phyloP scores from a whole-genome alignment of 2,888 invertebrate genomes.

The Xylocampa areola region DNA sequence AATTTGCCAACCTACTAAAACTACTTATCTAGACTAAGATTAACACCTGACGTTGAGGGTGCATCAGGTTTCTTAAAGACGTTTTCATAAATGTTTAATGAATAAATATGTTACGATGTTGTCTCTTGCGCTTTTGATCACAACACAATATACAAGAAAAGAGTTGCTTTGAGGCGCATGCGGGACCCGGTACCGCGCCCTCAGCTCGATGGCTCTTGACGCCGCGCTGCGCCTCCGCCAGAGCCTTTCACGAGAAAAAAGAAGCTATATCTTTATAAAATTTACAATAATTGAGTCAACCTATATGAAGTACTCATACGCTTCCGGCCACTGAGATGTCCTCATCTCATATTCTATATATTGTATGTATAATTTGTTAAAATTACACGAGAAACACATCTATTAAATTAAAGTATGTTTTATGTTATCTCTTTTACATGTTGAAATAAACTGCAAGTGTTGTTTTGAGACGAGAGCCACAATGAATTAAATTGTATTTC shows the following conservation, averaged over 20 bases:
- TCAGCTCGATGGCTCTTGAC: conserved; percentile 83
- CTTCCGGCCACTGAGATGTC: not conserved
- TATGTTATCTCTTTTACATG: conserved; percentile 15
- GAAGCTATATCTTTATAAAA: conserved; percentile 54
- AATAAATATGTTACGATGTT: conserved; percentile 37
- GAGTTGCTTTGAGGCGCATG: conserved; percentile 81
- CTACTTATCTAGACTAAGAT: too few relatives aligned
- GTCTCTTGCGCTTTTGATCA: conserved; percentile 78
- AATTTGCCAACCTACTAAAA: too few relatives aligned
- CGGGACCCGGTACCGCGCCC: conserved; percentile 73
- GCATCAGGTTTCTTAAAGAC: too few relatives aligned
- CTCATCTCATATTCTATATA: conserved; percentile 12
- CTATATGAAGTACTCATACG: conserved; percentile 9
- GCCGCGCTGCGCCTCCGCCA: conserved; percentile 75
- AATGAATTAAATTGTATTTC: conserved; percentile 65
- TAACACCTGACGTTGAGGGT: too few relatives aligned
- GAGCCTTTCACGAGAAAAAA: conserved; percentile 77
- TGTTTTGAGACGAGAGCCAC: conserved; percentile 45
- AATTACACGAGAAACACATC: too few relatives aligned
- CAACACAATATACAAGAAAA: conserved; percentile 74
- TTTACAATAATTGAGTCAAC: conserved; percentile 48
- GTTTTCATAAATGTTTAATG: not conserved
- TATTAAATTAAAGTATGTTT: too few relatives aligned
- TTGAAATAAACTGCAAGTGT: conserved; percentile 33
- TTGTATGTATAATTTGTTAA: too few relatives aligned